Evolutionary conservation across 2,888 invertebrate genomes (phyloP).

Genomic region (Ptychoptera contaminata): DNA sequence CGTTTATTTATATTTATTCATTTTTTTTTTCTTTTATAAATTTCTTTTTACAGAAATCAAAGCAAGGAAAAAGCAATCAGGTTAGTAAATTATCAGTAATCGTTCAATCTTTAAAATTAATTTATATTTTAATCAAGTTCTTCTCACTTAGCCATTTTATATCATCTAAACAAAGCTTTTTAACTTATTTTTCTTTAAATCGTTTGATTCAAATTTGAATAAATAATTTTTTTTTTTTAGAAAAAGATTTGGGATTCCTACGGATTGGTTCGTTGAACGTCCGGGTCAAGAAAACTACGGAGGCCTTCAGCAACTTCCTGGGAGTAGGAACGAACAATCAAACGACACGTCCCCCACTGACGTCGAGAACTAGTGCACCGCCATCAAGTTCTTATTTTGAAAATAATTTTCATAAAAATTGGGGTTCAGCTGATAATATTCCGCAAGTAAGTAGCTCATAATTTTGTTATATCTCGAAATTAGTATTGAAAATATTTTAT

Average conservation of each 20-base stretch:
- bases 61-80: slow-evolving; percentile 55
- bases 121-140: not conserved
- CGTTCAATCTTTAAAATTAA: slow-evolving; percentile 2
- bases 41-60: slow-evolving; percentile 47
- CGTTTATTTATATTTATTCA: slow-evolving; percentile 1
- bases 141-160: not conserved
- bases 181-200: not conserved
- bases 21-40: slow-evolving; percentile 13
- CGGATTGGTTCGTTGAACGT: slow-evolving; percentile 86
- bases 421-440: slow-evolving; percentile 84
- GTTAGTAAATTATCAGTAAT: slow-evolving; percentile 28
- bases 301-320: slow-evolving; percentile 80
- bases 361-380: slow-evolving; percentile 18
- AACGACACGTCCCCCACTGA: slow-evolving; percentile 19
- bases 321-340: slow-evolving; percentile 46
- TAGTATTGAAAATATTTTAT: slow-evolving; percentile 2
- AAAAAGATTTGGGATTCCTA: slow-evolving; percentile 79
- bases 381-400: slow-evolving; percentile 34
- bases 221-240: slow-evolving; percentile 32
- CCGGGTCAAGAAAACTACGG: slow-evolving; percentile 81
- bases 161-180: not conserved
- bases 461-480: not conserved
- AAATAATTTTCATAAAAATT: slow-evolving; percentile 58
- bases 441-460: slow-evolving; percentile 36
- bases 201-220: not conserved